A percentile compares a stretch with the other conserved stretches of the same genome.
Evolutionary conservation across 2,888 invertebrate species (phyloP).

Genomic region (Muscina levida): DNA sequence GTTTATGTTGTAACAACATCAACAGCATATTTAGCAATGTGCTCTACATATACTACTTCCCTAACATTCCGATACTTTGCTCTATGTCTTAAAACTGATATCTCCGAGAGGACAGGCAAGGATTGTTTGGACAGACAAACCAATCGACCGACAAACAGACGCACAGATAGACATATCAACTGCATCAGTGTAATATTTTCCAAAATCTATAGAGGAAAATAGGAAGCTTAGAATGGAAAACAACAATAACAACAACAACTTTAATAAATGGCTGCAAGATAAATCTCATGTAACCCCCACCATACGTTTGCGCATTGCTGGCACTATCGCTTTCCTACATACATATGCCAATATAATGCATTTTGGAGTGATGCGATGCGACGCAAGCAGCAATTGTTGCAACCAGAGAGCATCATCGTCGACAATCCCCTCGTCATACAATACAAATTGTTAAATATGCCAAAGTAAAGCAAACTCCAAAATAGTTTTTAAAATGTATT

Average conservation of each 20-base stretch:
- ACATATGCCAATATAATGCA: not conserved
- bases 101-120: constrained; percentile 26
- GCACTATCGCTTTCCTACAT: not conserved
- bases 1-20: constrained; percentile 57
- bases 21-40: constrained; percentile 53
- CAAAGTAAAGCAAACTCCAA: constrained; percentile 41
- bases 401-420: constrained; percentile 22
- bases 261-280: constrained; percentile 63
- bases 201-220: constrained; percentile 58
- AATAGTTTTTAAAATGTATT: constrained; percentile 24
- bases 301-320: not conserved
- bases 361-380: not conserved
- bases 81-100: not conserved
- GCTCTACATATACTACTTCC: constrained; percentile 41
- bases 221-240: constrained; percentile 65
- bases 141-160: constrained; percentile 40
- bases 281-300: constrained; percentile 65
- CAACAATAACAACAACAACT: too few species aligned
- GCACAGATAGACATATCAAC: constrained; percentile 41
- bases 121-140: constrained; percentile 21
- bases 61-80: not conserved
- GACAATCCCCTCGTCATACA: constrained; percentile 55
- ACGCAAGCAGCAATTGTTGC: not conserved
- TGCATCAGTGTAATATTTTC: constrained; percentile 17
- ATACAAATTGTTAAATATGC: constrained; percentile 61